Percentiles rank a stretch among this genome's conserved stretches.
These are phyloP conservation scores for Polydrusus pterygomalis DNA, from an alignment of 2,888 invertebrate genomes.

Conservation along the genomic window DNA sequence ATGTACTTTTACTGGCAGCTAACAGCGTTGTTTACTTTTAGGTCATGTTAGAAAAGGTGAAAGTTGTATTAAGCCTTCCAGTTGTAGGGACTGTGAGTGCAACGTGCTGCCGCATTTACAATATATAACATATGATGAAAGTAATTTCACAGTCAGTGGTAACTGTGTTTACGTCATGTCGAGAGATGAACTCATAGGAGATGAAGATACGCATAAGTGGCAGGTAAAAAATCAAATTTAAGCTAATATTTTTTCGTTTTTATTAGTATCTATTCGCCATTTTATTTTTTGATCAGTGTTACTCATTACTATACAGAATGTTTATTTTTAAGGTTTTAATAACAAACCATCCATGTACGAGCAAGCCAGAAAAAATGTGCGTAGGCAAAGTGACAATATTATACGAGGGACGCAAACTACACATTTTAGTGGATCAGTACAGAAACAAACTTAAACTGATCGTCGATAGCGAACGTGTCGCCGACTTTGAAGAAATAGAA, in stretches of 20 bases:
- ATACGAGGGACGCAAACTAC: constrained; percentile 77
- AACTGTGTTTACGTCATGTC: constrained; percentile 91
- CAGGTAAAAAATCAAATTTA: constrained; percentile 68
- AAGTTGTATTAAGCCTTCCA: constrained; percentile 80
- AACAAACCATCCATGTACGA: constrained; percentile 82
- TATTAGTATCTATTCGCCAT: no score
- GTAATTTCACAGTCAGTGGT: constrained; percentile 85
- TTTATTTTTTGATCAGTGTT: no score
- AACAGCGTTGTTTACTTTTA: constrained; percentile 17
- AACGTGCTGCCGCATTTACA: constrained; percentile 86
- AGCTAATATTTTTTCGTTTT: no score
- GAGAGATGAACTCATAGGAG: constrained; percentile 74
- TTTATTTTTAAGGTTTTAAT: constrained; percentile 78
- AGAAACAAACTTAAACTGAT: constrained; percentile 69
- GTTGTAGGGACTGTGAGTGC: constrained; percentile 85
- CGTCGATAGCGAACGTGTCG: constrained; percentile 71
- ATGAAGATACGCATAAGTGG: constrained; percentile 73
- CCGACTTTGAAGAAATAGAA: constrained; percentile 69
- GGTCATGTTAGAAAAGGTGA: constrained; percentile 78
- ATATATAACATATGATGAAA: constrained; percentile 88
- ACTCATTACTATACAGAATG: background rate
- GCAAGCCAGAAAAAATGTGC: constrained; percentile 76
- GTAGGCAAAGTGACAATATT: constrained; percentile 81
- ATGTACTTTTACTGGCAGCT: no score
- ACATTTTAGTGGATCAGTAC: constrained; percentile 63